Evolutionary conservation across 1,140 invertebrate species (phyloP).

Genomic region (Polyergus mexicanus): DNA sequence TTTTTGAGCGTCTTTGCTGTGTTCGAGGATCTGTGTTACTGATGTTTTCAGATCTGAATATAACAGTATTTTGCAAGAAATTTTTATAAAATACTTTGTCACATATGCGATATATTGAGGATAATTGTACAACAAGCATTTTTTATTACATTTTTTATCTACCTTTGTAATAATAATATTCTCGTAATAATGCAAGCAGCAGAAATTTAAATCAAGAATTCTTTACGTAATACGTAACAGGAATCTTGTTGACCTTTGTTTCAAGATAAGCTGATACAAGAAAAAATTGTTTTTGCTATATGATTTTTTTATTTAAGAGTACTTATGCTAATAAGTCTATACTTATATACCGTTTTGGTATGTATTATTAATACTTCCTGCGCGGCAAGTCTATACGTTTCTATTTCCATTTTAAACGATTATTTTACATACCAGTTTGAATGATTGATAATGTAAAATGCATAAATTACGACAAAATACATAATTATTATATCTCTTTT

Average conservation of each 20-base stretch:
- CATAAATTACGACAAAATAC: conserved; percentile 59
- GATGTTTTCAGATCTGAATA: conserved; percentile 55
- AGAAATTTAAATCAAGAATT: neutral
- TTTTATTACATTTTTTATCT: conserved; percentile 39
- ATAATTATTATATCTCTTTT: conserved; percentile 56
- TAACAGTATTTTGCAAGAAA: conserved; percentile 58
- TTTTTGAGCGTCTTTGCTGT: conserved; percentile 53
- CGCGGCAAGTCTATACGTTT: neutral
- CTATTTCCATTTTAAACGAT: conserved; percentile 13
- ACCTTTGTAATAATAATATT: neutral
- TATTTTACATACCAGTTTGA: conserved; percentile 55
- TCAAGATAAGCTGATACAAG: neutral
- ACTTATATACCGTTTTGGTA: conserved; percentile 10
- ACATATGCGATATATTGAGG: neutral
- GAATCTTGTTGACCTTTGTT: neutral
- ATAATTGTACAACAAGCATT: neutral
- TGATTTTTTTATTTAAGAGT: no score
- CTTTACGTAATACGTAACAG: neutral
- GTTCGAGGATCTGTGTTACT: conserved; percentile 43
- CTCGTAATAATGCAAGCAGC: neutral
- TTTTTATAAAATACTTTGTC: conserved; percentile 44
- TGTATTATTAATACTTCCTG: conserved; percentile 33
- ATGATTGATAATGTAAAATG: conserved; percentile 45
- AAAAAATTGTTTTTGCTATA: neutral
- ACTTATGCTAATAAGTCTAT: conserved; percentile 3